Evolutionary conservation across 2,113 vertebrate genomes (phyloP), one percentile per base, ranked within the genome.

Genomic region (Phrynocephalus versicolor): DNA sequence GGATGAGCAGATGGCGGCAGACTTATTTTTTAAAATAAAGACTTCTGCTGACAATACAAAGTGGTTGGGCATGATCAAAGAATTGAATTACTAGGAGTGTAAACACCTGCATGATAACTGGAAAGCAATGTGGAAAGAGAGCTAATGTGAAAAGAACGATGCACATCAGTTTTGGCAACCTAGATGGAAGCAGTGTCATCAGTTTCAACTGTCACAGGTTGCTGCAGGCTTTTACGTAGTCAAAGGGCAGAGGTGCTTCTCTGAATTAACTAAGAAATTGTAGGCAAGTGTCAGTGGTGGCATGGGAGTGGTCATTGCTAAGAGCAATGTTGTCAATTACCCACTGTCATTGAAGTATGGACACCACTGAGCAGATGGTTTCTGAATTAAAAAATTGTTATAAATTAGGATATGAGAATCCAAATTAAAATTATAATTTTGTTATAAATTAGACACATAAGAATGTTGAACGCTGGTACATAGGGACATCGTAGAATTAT

Each of bases 41-140:
- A 87, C 70, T 93, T 95, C 91, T 95, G 93, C 94, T 96, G 94
- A 95, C 92, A 96, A 95, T 91, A 94, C 77, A 91, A 93, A 92
- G 85, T 89, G 88, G 73, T 87, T 90, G 83, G 45, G 74, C 92
- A 91, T 90, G 93, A 93, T 89, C 86, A 81, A 90, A 94, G 94
- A 94, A 67, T 51, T 92, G 91, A 93, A 92, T 95, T 93, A 93
- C 87, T 87, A 79, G 75, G 82, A 39, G 83, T 84, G 27, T 81
- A 91, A 89, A 33, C 84, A 94, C 82, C 62, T 74, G 33, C 87
- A 85, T 77, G 79, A 81, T 90, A 89, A 86, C 79, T 93, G 71
- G 81, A 93, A 93, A 72, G 23, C 69, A 72, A 37, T 21, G 37
- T 73, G 35, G 45, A 62, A 76, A 79, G 2, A 4, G 39, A 51